Conservation (phyloP, 2,888 invertebrate genomes). For the Sipha maydis region DNA sequence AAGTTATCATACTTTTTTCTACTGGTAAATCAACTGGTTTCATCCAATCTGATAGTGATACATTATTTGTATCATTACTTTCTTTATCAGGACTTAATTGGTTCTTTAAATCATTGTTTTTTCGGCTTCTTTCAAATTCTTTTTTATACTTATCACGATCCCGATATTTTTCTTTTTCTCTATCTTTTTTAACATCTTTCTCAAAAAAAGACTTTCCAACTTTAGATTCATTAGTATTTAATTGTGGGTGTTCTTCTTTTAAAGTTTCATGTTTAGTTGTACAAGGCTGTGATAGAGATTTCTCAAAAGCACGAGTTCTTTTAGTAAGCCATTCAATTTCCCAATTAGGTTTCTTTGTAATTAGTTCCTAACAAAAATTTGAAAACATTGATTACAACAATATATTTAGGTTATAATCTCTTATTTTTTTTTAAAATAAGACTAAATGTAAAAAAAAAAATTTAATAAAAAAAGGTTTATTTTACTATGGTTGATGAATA, state of each 20-base stretch:
- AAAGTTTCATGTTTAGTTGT: slow-evolving; percentile 65
- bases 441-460: no score
- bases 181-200: slow-evolving; percentile 54
- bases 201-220: slow-evolving; percentile 54
- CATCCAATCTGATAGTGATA: slow-evolving; percentile 60
- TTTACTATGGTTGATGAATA: no score
- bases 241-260: slow-evolving; percentile 66
- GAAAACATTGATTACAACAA: not conserved
- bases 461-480: no score
- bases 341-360: slow-evolving; percentile 87
- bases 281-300: slow-evolving; percentile 61
- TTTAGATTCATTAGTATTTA: slow-evolving; percentile 24
- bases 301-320: slow-evolving; percentile 77
- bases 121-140: slow-evolving; percentile 66
- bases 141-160: slow-evolving; percentile 65
- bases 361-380: slow-evolving; percentile 74
- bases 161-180: slow-evolving; percentile 58
- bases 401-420: no score
- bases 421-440: no score
- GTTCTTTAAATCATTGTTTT: slow-evolving; percentile 66
- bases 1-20: slow-evolving; percentile 57
- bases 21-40: slow-evolving; percentile 57
- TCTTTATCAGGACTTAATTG: slow-evolving; percentile 62
- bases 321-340: slow-evolving; percentile 88
- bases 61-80: slow-evolving; percentile 53